A percentile compares a stretch with the other conserved stretches of the same genome.
Conservation (phyloP, 2,113 vertebrate species). For the Boulengeromyrus knoepffleri region DNA sequence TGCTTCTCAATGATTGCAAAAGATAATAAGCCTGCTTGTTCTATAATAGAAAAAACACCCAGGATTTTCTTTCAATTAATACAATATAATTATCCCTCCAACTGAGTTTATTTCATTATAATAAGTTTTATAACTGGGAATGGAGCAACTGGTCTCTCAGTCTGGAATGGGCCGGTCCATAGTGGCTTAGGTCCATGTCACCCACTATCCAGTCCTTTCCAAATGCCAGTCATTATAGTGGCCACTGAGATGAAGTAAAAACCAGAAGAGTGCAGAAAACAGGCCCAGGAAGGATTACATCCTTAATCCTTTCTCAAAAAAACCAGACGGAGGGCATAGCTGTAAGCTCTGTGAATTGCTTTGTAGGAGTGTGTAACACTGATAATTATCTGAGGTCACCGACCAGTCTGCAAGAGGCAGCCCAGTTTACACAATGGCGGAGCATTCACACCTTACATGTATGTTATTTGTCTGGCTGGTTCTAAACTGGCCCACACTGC, state of each 20-base stretch:
- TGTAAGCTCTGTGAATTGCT: not conserved
- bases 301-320: not conserved
- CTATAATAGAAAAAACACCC: not conserved
- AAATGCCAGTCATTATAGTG: not conserved
- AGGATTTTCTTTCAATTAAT: not conserved
- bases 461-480: not conserved
- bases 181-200: not conserved
- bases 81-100: not conserved
- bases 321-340: not conserved
- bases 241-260: not conserved
- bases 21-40: not conserved
- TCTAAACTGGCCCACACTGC: not conserved
- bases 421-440: not conserved
- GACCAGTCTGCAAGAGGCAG: not conserved
- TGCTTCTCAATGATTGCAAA: not conserved
- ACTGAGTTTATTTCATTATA: not conserved
- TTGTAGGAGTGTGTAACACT: not conserved
- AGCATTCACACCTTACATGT: not conserved
- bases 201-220: not conserved
- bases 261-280: not conserved
- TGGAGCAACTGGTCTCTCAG: not conserved
- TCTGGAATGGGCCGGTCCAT: not conserved
- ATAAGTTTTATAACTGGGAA: not conserved
- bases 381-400: not conserved
- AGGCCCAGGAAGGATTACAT: not conserved